These are phyloP conservation scores for Drosophila falleni DNA, from an alignment of 2,888 invertebrate genomes.

Conservation along the genomic window DNA sequence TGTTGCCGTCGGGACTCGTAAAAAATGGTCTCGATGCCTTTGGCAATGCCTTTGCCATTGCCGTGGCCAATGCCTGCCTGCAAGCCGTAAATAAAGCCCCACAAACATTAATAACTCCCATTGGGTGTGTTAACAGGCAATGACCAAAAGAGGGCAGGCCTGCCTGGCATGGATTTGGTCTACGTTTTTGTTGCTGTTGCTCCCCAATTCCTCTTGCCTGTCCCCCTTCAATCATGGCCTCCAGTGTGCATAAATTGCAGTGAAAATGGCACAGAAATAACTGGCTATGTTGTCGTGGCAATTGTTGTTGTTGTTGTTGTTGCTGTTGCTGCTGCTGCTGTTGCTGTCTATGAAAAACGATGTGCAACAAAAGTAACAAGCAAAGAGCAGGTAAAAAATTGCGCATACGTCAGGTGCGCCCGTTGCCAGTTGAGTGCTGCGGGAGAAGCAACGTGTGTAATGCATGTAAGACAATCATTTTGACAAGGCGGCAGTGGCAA, in stretches of 20 bases:
- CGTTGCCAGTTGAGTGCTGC: constrained; percentile 33
- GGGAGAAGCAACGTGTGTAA: constrained; percentile 62
- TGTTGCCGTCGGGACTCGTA: constrained; percentile 69
- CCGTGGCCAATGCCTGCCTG: constrained; percentile 47
- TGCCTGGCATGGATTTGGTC: constrained; percentile 68
- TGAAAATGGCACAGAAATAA: constrained; percentile 68
- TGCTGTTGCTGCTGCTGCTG: constrained; percentile 41
- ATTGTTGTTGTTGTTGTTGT: constrained; percentile 22
- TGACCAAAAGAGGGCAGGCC: constrained; percentile 72
- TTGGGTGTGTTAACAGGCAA: constrained; percentile 82
- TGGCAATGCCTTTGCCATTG: constrained; percentile 19
- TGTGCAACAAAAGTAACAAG: constrained; percentile 73
- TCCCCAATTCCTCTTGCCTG: too few species aligned
- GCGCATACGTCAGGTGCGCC: constrained; percentile 77
- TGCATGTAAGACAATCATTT: constrained; percentile 79
- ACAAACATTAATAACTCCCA: constrained; percentile 81
- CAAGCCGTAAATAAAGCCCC: constrained; percentile 73
- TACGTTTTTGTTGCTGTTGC: constrained; percentile 52
- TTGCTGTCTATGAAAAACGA: constrained; percentile 71
- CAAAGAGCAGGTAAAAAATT: constrained; percentile 65
- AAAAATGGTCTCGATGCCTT: constrained; percentile 69
- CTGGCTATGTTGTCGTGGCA: constrained; percentile 41
- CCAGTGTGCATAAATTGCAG: constrained; percentile 71
- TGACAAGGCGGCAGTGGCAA: constrained; percentile 57
- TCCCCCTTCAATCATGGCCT: constrained; percentile 15